Conservation (phyloP, 2,113 vertebrate species). For the Miniopterus natalensis region DNA sequence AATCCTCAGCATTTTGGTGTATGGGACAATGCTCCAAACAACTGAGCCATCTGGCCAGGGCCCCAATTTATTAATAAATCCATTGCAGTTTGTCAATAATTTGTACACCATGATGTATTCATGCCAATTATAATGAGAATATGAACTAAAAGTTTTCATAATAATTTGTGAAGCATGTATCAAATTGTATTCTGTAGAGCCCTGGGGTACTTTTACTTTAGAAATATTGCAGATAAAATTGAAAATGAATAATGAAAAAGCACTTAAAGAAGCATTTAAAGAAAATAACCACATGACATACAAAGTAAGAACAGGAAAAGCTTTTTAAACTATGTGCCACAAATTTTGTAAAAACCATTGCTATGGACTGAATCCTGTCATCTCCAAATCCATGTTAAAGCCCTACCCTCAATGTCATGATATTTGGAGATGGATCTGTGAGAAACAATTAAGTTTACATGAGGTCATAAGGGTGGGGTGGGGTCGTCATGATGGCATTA, state of each 20-base stretch:
- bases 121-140: not conserved
- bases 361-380: not conserved
- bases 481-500: not conserved
- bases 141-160: not conserved
- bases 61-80: not conserved
- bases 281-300: not conserved
- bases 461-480: not conserved
- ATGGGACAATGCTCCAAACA: not conserved
- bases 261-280: not conserved
- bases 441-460: not conserved
- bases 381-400: not conserved
- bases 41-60: not conserved
- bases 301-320: not conserved
- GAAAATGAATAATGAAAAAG: not conserved
- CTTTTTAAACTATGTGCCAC: not conserved
- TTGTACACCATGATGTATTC: not conserved
- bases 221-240: not conserved
- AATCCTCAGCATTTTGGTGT: not conserved
- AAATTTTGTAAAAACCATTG: not conserved
- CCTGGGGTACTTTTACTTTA: not conserved
- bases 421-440: not conserved
- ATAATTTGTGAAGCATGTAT: not conserved
- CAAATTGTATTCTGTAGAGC: not conserved
- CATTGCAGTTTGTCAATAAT: not conserved
- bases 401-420: not conserved